Evolutionary conservation across 2,888 invertebrate genomes (phyloP).

Genomic region (Pomacea canaliculata): DNA sequence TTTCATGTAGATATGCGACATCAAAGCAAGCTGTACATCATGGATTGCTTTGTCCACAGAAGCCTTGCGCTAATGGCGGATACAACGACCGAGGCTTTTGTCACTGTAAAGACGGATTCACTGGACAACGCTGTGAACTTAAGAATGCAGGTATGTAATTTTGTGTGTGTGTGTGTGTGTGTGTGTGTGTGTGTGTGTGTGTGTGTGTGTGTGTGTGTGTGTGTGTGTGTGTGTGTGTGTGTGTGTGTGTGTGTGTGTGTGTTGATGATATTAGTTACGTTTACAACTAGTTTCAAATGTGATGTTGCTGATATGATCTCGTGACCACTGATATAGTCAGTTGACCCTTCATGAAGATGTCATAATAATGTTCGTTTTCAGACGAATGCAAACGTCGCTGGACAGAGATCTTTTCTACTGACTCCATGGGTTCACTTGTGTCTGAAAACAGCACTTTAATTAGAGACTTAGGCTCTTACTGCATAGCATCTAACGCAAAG

Average conservation of each 20-base stretch:
- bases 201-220: no score
- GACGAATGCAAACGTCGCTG: background rate
- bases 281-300: no score
- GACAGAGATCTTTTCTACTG: background rate
- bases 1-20: no score
- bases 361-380: background rate
- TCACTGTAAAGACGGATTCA: background rate
- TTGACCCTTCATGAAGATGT: no score
- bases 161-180: constrained; percentile 1
- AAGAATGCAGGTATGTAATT: background rate
- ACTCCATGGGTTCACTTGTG: background rate
- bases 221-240: no score
- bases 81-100: background rate
- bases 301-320: no score
- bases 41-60: background rate
- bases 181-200: background rate
- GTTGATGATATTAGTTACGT: no score
- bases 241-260: no score
- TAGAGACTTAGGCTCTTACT: background rate
- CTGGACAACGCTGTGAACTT: background rate
- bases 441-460: background rate
- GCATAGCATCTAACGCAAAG: background rate
- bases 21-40: no score
- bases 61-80: background rate
- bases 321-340: background rate